These are phyloP conservation scores for Anneissia japonica DNA, from an alignment of 35 echinoderm and acorn worm species.

Conservation along the genomic window DNA sequence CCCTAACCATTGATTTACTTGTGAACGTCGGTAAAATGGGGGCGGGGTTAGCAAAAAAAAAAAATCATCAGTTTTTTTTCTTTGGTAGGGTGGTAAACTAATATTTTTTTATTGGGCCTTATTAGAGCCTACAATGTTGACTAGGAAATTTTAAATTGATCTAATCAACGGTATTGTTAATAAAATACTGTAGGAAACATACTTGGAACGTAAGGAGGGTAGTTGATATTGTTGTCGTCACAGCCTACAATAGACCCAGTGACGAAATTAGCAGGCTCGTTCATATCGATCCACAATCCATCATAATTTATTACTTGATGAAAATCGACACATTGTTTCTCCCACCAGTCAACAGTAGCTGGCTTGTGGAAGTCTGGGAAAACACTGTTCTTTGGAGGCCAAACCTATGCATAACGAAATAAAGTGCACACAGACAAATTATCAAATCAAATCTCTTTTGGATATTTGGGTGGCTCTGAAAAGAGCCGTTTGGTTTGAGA, in stretches of 20 bases:
- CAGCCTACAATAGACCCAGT: constrained; percentile 60
- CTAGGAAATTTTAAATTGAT: too few species aligned
- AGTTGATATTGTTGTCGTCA: constrained; percentile 60
- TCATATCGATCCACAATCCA: constrained; percentile 97
- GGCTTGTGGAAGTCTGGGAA: constrained; percentile 95
- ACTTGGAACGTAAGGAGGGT: constrained; percentile 88
- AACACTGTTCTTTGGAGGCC: constrained; percentile 61
- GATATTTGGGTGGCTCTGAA: not conserved
- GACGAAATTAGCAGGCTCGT: constrained; percentile 84
- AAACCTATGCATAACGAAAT: constrained; percentile 49
- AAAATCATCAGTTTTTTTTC: too few species aligned
- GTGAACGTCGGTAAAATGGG: too few species aligned
- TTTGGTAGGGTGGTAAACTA: too few species aligned
- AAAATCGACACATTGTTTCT: constrained; percentile 66
- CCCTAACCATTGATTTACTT: too few species aligned
- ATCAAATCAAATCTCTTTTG: not conserved
- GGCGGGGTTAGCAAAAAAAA: too few species aligned
- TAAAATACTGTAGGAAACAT: too few species aligned
- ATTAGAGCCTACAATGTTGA: too few species aligned
- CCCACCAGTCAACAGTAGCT: constrained; percentile 63
- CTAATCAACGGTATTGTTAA: too few species aligned
- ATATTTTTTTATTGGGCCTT: too few species aligned
- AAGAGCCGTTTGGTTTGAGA: constrained; percentile 1
- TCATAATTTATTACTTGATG: constrained; percentile 70
- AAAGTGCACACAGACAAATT: not conserved